These are phyloP conservation scores for Athalia cordata DNA, from an alignment of 2,888 invertebrate genomes.

Conservation along the genomic window DNA sequence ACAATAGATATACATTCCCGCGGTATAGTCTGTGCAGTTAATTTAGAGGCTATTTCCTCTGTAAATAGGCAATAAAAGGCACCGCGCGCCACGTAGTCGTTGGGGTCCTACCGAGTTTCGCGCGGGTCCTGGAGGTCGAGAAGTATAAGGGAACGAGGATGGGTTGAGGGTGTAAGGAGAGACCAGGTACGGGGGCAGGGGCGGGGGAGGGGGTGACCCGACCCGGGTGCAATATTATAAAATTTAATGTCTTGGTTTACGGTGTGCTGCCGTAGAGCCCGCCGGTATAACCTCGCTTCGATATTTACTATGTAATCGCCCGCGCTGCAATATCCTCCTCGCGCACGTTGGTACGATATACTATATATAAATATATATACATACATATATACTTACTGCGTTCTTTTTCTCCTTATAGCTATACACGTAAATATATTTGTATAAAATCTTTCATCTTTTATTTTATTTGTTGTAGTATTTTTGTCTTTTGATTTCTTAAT, in stretches of 20 bases:
- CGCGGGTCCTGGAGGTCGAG: slow-evolving; percentile 26
- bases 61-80: slow-evolving; percentile 73
- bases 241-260: slow-evolving; percentile 74
- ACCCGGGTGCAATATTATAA: slow-evolving; percentile 71
- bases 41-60: slow-evolving; percentile 73
- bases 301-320: slow-evolving; percentile 71
- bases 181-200: neutral
- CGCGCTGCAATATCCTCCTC: slow-evolving; percentile 58
- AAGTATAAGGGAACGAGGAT: slow-evolving; percentile 44
- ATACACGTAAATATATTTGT: no score
- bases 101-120: no score
- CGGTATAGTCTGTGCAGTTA: slow-evolving; percentile 69
- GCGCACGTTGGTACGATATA: neutral
- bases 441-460: no score
- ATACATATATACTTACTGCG: neutral
- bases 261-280: slow-evolving; percentile 68
- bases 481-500: no score
- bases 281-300: slow-evolving; percentile 66
- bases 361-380: neutral
- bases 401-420: no score
- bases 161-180: slow-evolving; percentile 38
- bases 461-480: no score
- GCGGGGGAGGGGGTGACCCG: slow-evolving; percentile 55
- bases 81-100: slow-evolving; percentile 49
- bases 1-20: neutral